Conservation (phyloP, 2,113 vertebrate species). For the Crotalus viridis region DNA sequence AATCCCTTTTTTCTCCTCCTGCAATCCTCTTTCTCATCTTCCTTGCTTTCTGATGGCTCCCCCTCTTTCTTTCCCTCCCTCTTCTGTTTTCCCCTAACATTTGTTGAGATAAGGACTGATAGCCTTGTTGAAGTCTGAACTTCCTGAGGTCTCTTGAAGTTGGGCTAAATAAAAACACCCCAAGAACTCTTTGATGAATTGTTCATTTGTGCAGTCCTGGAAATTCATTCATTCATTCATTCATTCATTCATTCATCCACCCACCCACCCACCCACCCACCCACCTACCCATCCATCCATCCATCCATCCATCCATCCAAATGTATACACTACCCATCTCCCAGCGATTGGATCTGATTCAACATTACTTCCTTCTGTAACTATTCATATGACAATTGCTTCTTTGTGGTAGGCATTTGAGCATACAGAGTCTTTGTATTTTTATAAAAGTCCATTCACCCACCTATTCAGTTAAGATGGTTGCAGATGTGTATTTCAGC, state of each 20-base stretch:
- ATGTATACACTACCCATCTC: background rate
- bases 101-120: background rate
- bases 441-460: constrained; percentile 5
- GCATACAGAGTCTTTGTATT: background rate
- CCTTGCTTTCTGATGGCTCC: background rate
- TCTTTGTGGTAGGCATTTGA: background rate
- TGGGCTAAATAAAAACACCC: background rate
- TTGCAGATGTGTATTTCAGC: background rate
- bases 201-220: background rate
- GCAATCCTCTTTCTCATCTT: background rate
- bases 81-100: background rate
- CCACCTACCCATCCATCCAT: background rate
- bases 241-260: background rate
- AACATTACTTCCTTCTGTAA: background rate
- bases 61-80: background rate
- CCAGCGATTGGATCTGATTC: background rate
- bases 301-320: background rate
- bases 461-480: background rate
- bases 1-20: background rate
- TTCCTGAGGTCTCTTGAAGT: background rate
- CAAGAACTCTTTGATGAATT: background rate
- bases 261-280: background rate
- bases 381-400: constrained; percentile 3
- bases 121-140: background rate
- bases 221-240: background rate